These are phyloP conservation scores for Epiblema foenella DNA, from an alignment of 2,888 invertebrate genomes.

Conservation along the genomic window DNA sequence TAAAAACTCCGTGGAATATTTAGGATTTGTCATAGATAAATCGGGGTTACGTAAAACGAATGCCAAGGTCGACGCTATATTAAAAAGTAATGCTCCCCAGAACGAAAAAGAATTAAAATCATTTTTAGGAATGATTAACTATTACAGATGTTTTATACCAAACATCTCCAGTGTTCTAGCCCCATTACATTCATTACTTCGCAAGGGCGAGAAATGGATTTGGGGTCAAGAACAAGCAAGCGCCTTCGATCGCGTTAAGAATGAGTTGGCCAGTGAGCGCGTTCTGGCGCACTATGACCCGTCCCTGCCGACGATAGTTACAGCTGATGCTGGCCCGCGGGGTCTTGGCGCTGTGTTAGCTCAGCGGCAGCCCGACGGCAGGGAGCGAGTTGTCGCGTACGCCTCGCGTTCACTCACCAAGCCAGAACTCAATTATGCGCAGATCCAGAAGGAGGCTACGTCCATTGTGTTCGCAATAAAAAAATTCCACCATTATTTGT, in stretches of 20 bases:
- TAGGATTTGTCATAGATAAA: conserved; percentile 30
- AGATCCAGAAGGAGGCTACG: conserved; percentile 13
- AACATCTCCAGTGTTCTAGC: conserved; percentile 1
- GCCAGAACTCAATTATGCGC: conserved; percentile 4
- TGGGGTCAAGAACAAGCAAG: conserved; percentile 12
- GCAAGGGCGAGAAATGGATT: neutral
- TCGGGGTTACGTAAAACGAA: neutral
- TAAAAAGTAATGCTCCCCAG: neutral
- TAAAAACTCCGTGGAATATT: conserved; percentile 29
- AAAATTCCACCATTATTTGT: conserved; percentile 46
- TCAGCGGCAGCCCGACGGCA: conserved; percentile 26
- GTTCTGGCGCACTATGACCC: conserved; percentile 34
- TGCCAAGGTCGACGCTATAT: neutral
- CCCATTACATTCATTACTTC: conserved; percentile 3
- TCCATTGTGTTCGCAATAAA: conserved; percentile 42
- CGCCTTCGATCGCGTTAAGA: conserved; percentile 24
- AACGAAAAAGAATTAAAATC: neutral
- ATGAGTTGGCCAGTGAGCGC: conserved; percentile 33
- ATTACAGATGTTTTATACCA: neutral
- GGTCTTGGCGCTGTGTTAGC: conserved; percentile 12
- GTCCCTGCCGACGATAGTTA: conserved; percentile 17
- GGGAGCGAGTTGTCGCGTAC: conserved; percentile 2
- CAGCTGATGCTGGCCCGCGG: neutral
- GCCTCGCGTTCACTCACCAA: conserved; percentile 13
- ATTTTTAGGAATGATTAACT: neutral